A percentile compares a stretch with the other conserved stretches of the same genome.
Conservation (phyloP, 2,888 invertebrate species). For the Electrophaes corylata region DNA sequence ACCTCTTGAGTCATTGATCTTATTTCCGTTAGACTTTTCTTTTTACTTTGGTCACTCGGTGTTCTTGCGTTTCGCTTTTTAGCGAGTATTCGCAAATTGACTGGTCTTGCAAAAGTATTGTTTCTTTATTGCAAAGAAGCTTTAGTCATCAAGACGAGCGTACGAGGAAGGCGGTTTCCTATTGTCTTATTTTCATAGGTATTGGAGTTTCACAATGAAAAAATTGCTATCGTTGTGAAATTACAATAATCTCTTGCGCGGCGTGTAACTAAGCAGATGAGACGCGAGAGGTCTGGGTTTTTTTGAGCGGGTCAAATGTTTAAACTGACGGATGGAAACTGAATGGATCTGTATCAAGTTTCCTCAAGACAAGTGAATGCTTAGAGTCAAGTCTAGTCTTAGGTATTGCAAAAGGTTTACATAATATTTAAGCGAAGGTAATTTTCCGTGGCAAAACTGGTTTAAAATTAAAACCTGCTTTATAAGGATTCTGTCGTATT, state of each 20-base stretch:
- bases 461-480: conserved; percentile 1
- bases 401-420: conserved; percentile 1
- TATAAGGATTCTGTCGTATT: not conserved
- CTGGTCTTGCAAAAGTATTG: conserved; percentile 20
- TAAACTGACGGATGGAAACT: too few species aligned
- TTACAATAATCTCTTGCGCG: too few species aligned
- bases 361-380: not conserved
- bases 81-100: conserved; percentile 25
- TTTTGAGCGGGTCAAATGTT: too few species aligned
- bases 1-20: conserved; percentile 17
- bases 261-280: too few species aligned
- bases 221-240: too few species aligned
- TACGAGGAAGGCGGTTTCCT: conserved; percentile 6
- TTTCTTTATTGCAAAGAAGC: not conserved
- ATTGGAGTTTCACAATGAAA: too few species aligned
- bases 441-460: not conserved
- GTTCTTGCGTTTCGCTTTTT: conserved; percentile 28
- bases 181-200: too few species aligned
- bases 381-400: not conserved
- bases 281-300: too few species aligned
- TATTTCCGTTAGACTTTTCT: conserved; percentile 22
- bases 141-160: not conserved
- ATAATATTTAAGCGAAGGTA: not conserved
- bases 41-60: conserved; percentile 29
- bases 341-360: not conserved